A percentile compares a stretch with the other conserved stretches of the same genome.
These are phyloP conservation scores for Promerops cafer DNA, from an alignment of 2,113 vertebrate genomes.

Conservation along the genomic window DNA sequence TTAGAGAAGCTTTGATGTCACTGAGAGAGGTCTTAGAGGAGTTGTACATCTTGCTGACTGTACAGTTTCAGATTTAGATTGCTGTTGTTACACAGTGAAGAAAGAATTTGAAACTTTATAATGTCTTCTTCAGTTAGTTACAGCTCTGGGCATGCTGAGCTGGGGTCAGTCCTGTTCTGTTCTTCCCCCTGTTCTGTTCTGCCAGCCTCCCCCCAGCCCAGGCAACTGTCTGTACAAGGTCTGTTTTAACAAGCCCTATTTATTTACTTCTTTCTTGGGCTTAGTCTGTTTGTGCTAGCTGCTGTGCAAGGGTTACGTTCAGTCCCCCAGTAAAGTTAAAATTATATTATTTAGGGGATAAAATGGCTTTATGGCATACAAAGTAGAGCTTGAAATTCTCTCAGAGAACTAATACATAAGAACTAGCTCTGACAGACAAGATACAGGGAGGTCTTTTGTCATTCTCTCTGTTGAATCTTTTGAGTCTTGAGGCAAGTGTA, in stretches of 20 bases:
- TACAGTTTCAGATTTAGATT: neutral
- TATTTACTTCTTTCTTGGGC: neutral
- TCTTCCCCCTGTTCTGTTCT: neutral
- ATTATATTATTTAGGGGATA: neutral
- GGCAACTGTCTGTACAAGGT: neutral
- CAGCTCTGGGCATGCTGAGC: neutral
- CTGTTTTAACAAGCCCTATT: neutral
- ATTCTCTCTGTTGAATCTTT: neutral
- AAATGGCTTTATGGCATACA: neutral
- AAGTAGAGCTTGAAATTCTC: neutral
- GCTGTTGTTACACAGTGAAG: neutral
- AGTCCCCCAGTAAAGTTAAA: neutral
- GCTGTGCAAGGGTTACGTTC: neutral
- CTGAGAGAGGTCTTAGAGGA: neutral
- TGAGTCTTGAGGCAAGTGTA: neutral
- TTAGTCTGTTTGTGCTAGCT: neutral
- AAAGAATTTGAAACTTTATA: neutral
- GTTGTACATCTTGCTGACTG: neutral
- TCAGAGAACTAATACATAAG: neutral
- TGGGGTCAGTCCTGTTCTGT: neutral
- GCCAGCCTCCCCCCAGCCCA: neutral
- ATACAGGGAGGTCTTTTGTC: neutral
- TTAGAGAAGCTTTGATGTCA: neutral
- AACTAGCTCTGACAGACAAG: neutral
- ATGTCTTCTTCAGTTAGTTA: neutral